Base-by-base conservation (phyloP, 2,113 vertebrate genomes). In the Malurus cyaneus region DNA sequence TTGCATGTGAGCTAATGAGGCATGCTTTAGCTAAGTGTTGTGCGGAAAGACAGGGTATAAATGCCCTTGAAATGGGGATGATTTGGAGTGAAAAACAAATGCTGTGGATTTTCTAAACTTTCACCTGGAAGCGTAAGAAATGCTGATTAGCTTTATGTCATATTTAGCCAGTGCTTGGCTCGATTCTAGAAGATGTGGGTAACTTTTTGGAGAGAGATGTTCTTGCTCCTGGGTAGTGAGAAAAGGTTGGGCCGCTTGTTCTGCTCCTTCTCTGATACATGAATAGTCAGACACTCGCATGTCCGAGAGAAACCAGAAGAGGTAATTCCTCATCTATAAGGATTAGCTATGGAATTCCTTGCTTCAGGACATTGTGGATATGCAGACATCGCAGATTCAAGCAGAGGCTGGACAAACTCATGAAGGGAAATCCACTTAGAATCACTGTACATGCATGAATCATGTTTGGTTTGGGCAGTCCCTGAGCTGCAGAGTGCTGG, bases 1-100 rank as follows among this genome's bases (percentile, higher is more conserved):
- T 95, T 88, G 61, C 25, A 8, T 76, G 76, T 78, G 85, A 95
- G 57, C 53, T 93, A 92, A 94, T 88, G 88, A 90, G 76, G 80
- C 82, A 71, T 80, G 44, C 5, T 71, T 78, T 46, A 71, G 31
- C 56, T 57, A 72, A 87, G 56, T 20, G 41, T 67, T 90, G 52
- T 78, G 32, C 50, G 53, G 36, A 93, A 88, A 93, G 52, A 49
- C n/a, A 67, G 56, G 7, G 20, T 60, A 81, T 57, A 90, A 86
- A 90, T 56, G 65, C 23, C 82, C 88, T 86, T 88, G 80, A 93
- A 80, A 78, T 47, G 39, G 19, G 44, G 61, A 81, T 61, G 31
- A 80, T 86, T 56, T 83, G 53, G 47, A 78, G n/a, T 52, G 12
- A 72, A 79, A 86, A 80, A 69, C 71, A 46, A 86, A 73, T 44